These are phyloP conservation scores for Incurvaria masculella DNA, from an alignment of 2,888 invertebrate genomes.

Conservation along the genomic window DNA sequence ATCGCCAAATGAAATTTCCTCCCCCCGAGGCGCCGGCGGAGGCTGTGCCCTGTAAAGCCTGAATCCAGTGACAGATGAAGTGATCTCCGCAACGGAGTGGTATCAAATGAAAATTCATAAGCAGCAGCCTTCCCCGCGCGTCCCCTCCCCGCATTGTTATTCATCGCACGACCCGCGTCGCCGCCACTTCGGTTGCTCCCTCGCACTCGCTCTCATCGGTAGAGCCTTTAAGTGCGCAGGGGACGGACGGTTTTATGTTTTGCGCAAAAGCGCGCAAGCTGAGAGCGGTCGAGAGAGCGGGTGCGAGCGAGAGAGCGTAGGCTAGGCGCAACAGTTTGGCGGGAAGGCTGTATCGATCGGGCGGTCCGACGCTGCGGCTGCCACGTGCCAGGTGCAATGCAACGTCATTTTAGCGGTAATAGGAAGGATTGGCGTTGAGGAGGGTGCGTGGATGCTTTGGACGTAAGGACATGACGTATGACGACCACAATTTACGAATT, in stretches of 20 bases:
- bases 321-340: not conserved
- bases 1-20: too few relatives aligned
- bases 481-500: too few relatives aligned
- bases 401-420: too few relatives aligned
- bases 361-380: too few relatives aligned
- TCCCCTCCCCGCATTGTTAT: not conserved
- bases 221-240: not conserved
- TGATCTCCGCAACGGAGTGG: not conserved
- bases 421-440: too few relatives aligned
- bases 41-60: not conserved
- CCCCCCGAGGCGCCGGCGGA: not conserved
- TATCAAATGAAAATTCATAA: not conserved
- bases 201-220: not conserved
- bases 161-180: not conserved
- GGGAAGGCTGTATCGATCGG: too few relatives aligned
- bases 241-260: not conserved
- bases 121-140: not conserved
- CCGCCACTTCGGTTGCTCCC: not conserved
- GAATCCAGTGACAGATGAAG: not conserved
- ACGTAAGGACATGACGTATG: too few relatives aligned
- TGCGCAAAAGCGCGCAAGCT: not conserved
- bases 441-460: too few relatives aligned
- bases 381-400: too few relatives aligned
- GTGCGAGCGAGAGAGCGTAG: not conserved
- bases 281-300: not conserved